Base-by-base conservation (phyloP, 2,113 vertebrate genomes). In the Proterorhinus semilunaris region DNA sequence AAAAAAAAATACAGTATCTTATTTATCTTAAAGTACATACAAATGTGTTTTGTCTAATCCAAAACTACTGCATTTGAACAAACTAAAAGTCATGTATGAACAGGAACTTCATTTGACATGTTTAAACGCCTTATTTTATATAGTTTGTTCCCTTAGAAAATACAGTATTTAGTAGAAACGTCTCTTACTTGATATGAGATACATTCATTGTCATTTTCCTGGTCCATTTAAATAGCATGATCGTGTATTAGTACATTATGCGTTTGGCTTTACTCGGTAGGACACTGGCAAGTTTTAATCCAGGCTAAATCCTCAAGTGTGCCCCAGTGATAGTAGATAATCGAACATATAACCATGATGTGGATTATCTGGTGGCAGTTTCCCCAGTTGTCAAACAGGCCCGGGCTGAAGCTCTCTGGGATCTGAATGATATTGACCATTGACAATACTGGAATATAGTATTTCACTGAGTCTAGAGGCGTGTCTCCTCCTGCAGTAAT, bases 331-430 rank as follows among this genome's bases (percentile, higher is more conserved):
- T 96, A 89, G 87, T 95, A 94, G 52, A 96, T 76, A 46, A 97
- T 96, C 17, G 94, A 93, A 65, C 93, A 92, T 57, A 95, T 88
- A 3, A 96, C 95, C 87, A 96, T 91, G 71, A 96, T 85, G 8
- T 97, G 96, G 95, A 96, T 96, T 75, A 97, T 96, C 91, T 97
- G 96, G 90, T 97, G 96, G 58, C 95, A 96, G 83, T 96, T 97
- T 67, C 93, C 93, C 94, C 96, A 97, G 89, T 95, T 96, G 92
- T 97, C 96, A 6, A 97, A 97, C 64, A 86, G 84, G 11, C 96
- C 96, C 0, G 96, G 96, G 13, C 88, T 80, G 79, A 95, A 93
- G 68, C 96, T 93, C 83, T 97, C 96, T 0, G 96, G 96, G 48
- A 97, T 84, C 16, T 95, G 93, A 63, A 90, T 87, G 73, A 96